Evolutionary conservation across 1,140 invertebrate species (phyloP).

Genomic region (Hetaerina americana): DNA sequence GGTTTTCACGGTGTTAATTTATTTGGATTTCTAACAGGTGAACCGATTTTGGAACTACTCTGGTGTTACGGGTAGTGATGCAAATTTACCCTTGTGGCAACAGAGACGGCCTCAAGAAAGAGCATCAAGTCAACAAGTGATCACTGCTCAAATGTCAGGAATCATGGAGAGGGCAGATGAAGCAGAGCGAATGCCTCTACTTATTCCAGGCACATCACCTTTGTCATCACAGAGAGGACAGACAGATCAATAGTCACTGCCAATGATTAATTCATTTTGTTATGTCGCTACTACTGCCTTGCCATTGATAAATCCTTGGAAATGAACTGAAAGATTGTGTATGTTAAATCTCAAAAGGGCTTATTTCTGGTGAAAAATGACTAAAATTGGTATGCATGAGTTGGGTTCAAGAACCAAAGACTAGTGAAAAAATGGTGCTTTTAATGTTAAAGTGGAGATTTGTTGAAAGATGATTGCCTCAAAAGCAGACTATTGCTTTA

Average conservation of each 20-base stretch:
- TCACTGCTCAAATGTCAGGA: neutral
- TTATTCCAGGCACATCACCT: neutral
- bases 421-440: neutral
- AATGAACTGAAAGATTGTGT: too few relatives aligned
- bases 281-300: too few relatives aligned
- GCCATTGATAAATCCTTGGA: too few relatives aligned
- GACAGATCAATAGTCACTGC: neutral
- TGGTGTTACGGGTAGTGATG: neutral
- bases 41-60: neutral
- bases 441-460: neutral
- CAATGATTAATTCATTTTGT: too few relatives aligned
- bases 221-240: neutral
- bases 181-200: neutral
- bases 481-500: too few relatives aligned
- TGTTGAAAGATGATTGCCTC: too few relatives aligned
- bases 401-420: neutral
- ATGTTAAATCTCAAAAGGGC: too few relatives aligned
- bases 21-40: neutral
- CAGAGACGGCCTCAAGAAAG: neutral
- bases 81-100: neutral
- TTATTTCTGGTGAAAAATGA: too few relatives aligned
- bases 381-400: too few relatives aligned
- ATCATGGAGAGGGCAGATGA: neutral
- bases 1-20: too few relatives aligned
- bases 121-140: neutral